phyloP scores from a whole-genome alignment of 2,888 invertebrate genomes.

The Tribolium freemani region DNA sequence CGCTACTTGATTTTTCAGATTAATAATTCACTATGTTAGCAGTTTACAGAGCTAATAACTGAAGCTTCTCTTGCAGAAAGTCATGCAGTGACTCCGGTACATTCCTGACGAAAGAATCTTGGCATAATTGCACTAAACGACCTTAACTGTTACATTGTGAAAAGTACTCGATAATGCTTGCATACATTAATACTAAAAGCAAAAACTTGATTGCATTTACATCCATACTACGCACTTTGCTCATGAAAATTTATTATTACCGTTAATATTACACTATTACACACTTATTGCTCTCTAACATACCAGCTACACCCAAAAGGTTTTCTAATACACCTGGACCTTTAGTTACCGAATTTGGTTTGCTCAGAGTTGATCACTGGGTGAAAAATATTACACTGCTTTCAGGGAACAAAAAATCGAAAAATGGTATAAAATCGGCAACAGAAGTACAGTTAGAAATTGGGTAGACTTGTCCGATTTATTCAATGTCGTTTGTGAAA shows the following conservation, averaged over 20 bases:
- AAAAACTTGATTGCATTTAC: slow-evolving; percentile 38
- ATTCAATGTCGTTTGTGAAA: too few species aligned
- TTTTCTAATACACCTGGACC: neutral
- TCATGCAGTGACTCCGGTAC: neutral
- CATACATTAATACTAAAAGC: slow-evolving; percentile 15
- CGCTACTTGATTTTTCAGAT: neutral
- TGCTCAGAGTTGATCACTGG: too few species aligned
- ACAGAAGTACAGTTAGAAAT: neutral
- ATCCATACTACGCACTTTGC: slow-evolving; percentile 32
- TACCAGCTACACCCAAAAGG: slow-evolving; percentile 29
- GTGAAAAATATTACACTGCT: too few species aligned
- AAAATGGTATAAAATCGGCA: too few species aligned
- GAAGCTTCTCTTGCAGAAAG: neutral
- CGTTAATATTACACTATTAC: slow-evolving; percentile 15
- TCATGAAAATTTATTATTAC: slow-evolving; percentile 33
- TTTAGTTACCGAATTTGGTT: too few species aligned
- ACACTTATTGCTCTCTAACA: slow-evolving; percentile 12
- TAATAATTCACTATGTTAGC: neutral
- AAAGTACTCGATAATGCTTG: slow-evolving; percentile 23
- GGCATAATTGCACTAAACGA: slow-evolving; percentile 19
- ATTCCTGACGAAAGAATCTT: too few species aligned
- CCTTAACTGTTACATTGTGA: slow-evolving; percentile 30
- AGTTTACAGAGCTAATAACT: neutral
- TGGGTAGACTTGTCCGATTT: neutral
- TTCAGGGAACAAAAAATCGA: neutral